Evolutionary conservation across 2,113 vertebrate species (phyloP).

Genomic region (Pelecanus crispus): DNA sequence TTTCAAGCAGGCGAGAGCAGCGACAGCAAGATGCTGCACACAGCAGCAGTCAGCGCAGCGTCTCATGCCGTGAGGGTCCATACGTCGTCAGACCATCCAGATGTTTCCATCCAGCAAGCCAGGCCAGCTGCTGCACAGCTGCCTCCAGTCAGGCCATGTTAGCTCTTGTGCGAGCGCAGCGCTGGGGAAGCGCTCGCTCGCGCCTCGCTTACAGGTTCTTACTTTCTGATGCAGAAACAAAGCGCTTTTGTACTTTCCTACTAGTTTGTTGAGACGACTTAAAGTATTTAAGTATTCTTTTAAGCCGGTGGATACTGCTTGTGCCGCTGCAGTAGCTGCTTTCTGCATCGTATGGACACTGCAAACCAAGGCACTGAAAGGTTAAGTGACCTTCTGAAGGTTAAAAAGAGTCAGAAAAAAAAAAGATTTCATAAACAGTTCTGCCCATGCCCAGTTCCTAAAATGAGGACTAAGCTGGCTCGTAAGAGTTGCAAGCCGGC

Average conservation of each 20-base stretch:
- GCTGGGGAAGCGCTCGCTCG: background rate
- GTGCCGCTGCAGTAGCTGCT: background rate
- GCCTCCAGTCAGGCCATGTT: slow-evolving; percentile 19
- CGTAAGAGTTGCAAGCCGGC: background rate
- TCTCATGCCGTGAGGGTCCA: background rate
- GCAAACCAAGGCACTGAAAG: background rate
- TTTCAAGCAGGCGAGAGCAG: background rate
- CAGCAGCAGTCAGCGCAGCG: background rate
- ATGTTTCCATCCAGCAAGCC: slow-evolving; percentile 56
- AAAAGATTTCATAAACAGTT: background rate
- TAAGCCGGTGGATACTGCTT: background rate
- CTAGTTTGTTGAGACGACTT: background rate
- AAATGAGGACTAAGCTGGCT: background rate
- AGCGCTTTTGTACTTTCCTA: background rate
- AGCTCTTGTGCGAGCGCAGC: background rate
- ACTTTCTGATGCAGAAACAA: background rate
- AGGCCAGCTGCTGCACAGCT: slow-evolving; percentile 69
- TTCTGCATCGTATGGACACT: fast-evolving
- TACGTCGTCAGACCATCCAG: slow-evolving; percentile 35
- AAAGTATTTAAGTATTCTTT: background rate
- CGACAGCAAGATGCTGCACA: slow-evolving; percentile 10
- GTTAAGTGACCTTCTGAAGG: background rate
- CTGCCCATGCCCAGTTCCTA: background rate
- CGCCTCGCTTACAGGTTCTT: background rate
- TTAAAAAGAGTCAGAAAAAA: background rate